phyloP scores from a whole-genome alignment of 2,797 vertebrate species.

The Arctocebus calabarensis region DNA sequence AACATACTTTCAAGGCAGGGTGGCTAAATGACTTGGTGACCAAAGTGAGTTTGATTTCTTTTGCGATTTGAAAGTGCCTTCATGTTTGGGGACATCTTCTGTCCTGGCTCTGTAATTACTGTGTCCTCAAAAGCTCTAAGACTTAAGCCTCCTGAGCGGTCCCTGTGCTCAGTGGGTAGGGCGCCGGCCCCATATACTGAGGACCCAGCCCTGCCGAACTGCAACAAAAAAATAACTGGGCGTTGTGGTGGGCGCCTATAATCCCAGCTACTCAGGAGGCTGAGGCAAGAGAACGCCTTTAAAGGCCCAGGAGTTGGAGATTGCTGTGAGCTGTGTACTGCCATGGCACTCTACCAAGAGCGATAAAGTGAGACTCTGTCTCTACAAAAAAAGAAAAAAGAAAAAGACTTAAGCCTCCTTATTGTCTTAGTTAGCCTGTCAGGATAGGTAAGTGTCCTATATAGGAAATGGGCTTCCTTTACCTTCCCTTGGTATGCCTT shows the following conservation, averaged over 20 bases:
- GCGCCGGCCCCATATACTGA: no score
- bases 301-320: no score
- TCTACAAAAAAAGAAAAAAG: no score
- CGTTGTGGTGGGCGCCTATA: not conserved
- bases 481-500: not conserved
- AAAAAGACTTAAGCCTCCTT: not conserved
- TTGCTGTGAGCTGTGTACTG: no score
- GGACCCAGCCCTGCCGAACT: no score
- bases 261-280: no score
- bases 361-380: no score
- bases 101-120: not conserved
- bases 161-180: no score
- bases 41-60: constrained; percentile 78
- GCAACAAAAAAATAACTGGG: no score
- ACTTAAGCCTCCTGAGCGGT: not conserved
- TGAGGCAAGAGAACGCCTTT: no score
- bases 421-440: not conserved
- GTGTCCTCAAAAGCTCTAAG: not conserved
- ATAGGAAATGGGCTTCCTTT: not conserved
- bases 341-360: no score
- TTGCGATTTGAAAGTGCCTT: constrained; percentile 58
- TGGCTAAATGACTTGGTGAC: constrained; percentile 77
- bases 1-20: constrained; percentile 57
- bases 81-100: not conserved
- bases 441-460: not conserved